Evolutionary conservation across 2,113 vertebrate genomes (phyloP).

Genomic region (Larimichthys crocea): DNA sequence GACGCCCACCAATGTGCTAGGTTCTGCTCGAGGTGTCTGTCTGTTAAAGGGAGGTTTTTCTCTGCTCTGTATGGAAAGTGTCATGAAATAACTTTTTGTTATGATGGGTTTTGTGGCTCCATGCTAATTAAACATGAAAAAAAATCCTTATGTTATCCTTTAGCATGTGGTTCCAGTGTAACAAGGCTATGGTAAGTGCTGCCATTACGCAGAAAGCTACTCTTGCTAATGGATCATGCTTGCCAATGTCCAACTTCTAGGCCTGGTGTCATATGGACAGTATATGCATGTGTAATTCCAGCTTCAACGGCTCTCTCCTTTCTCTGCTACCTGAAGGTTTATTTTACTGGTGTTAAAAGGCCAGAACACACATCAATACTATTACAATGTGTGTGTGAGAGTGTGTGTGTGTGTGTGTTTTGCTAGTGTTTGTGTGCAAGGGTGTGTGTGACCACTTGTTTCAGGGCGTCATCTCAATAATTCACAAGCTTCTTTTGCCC

Average conservation of each 20-base stretch:
- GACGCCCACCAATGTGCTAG: no score
- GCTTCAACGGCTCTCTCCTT: neutral
- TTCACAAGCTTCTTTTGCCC: constrained; percentile 59
- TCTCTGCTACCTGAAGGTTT: constrained; percentile 7
- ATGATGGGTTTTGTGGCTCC: neutral
- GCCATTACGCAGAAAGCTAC: neutral
- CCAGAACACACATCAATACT: constrained; percentile 19
- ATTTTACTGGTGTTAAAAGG: constrained; percentile 44
- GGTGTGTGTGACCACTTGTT: constrained; percentile 61
- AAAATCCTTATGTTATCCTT: neutral
- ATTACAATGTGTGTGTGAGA: constrained; percentile 3
- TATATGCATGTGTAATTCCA: constrained; percentile 8
- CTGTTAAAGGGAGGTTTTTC: no score
- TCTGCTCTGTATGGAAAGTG: no score
- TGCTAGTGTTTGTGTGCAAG: constrained; percentile 18
- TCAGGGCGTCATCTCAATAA: constrained; percentile 62
- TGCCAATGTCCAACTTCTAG: neutral
- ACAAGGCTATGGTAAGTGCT: neutral
- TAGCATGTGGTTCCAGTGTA: neutral
- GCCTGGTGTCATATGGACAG: neutral
- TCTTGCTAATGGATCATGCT: constrained; percentile 10
- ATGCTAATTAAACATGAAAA: neutral
- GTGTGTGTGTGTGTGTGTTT: neutral
- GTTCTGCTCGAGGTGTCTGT: no score
- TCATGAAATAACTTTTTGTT: no score